Conservation (phyloP, 2,797 vertebrate genomes). For the Brotula barbata region DNA sequence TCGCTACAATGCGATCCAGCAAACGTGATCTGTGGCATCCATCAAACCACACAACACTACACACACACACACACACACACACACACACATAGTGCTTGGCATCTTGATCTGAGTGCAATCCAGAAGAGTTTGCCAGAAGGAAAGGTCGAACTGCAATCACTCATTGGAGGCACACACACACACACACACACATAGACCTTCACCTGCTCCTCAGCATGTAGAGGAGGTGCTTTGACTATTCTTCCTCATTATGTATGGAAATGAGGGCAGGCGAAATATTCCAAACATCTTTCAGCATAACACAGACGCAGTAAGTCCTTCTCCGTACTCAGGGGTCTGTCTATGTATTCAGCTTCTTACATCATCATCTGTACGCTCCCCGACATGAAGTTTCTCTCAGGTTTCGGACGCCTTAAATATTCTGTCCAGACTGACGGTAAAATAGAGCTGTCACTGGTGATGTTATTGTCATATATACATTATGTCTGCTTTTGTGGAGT, state of each 20-base stretch:
- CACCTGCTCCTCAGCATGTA: slow-evolving; percentile 52
- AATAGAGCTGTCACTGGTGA: too few species aligned
- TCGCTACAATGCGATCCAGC: slow-evolving; percentile 63
- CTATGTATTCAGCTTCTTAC: too few species aligned
- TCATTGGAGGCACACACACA: slow-evolving; percentile 43
- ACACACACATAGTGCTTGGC: slow-evolving; percentile 53
- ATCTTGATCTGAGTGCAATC: slow-evolving; percentile 64
- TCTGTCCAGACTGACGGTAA: too few species aligned
- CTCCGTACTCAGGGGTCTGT: too few species aligned
- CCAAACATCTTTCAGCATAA: background rate
- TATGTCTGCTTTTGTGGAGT: too few species aligned
- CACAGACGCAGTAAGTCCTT: too few species aligned
- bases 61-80: slow-evolving; percentile 9
- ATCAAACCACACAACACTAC: slow-evolving; percentile 59
- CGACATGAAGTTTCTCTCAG: too few species aligned
- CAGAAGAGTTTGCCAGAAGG: slow-evolving; percentile 63
- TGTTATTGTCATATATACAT: too few species aligned
- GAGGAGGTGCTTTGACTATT: background rate
- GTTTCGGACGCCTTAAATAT: too few species aligned
- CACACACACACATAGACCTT: slow-evolving; percentile 26
- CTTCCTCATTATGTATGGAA: too few species aligned
- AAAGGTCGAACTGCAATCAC: slow-evolving; percentile 67
- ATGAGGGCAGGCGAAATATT: too few species aligned
- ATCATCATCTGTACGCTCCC: too few species aligned
- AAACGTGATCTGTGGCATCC: slow-evolving; percentile 72